Evolutionary conservation across 2,797 vertebrate species (phyloP), one percentile per base, ranked within the genome.

Genomic region (Sebastes nivosus): DNA sequence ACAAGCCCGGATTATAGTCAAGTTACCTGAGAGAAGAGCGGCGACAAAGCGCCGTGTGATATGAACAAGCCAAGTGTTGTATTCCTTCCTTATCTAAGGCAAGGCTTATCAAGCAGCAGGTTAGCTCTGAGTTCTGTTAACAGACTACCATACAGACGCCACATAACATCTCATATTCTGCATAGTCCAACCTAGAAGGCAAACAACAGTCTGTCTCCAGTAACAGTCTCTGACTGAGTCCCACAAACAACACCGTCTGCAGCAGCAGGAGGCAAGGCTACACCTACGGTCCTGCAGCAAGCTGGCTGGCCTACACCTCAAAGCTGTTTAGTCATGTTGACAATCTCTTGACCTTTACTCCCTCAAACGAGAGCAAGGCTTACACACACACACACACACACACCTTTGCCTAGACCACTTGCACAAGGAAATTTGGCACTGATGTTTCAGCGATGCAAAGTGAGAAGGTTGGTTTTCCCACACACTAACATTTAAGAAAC

Each of bases 21-120:
- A 66, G 87, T 87, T 94, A 95, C 96, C 95, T 96, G 95, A 96
- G 95, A 94, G 83, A 94, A 89, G 67, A 93, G 87, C 74, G 67
- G 74, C 78, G 72, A 87, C 76, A 82, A 72, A 72, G 85, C 58
- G 69, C 54, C 52, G 38, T 65, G 38, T 58, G 67, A 87, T 75
- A 87, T 75, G 67, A 88, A 70, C 61, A 81, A 86, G 79, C 68
- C 78, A 77, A 69, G 71, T 34, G 32, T 75, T 81, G n/a, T 61
- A 80, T 63, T 82, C 67, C 80, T 70, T 82, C 55, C 66, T 89
- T 71, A 82, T 87, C 88, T 87, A 89, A 90, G 81, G 83, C 89
- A 69, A 75, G 78, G 75, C 86, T 87, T 77, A 81, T 82, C 80
- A 75, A 83, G 61, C 65, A 78, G 81, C 67, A 70, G 67, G 63